phyloP scores from a whole-genome alignment of 2,888 invertebrate genomes.

The Dendrolimus houi region DNA sequence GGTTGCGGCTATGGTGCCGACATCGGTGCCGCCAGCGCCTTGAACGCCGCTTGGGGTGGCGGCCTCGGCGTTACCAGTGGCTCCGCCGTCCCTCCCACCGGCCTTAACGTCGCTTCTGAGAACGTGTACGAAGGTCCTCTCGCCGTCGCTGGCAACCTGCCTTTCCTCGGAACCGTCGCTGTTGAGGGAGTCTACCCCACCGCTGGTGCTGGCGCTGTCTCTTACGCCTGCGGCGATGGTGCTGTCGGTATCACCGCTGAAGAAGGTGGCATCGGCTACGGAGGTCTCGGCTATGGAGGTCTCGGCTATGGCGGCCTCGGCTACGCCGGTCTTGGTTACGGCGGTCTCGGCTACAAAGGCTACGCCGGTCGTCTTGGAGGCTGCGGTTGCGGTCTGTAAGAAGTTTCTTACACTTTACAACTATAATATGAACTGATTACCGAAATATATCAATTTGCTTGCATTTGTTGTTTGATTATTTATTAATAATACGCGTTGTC shows the following conservation, averaged over 20 bases:
- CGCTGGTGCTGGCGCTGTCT: not conserved
- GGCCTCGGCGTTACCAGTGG: not conserved
- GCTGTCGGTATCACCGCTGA: not conserved
- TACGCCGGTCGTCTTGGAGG: not conserved
- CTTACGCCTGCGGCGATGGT: not conserved
- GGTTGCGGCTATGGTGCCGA: constrained; percentile 10
- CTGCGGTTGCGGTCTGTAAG: constrained; percentile 4
- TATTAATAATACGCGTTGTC: no score
- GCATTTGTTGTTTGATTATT: not conserved
- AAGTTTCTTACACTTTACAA: not conserved
- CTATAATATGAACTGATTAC: not conserved
- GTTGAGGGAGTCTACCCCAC: not conserved
- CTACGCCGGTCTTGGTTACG: not conserved
- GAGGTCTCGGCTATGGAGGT: not conserved
- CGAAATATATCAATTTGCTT: not conserved
- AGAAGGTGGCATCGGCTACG: not conserved
- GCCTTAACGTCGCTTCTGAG: not conserved
- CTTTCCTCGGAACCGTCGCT: not conserved
- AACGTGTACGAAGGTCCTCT: not conserved
- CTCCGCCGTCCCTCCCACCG: not conserved
- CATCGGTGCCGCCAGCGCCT: not conserved
- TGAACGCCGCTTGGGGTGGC: not conserved
- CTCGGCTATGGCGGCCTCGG: not conserved
- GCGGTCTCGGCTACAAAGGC: not conserved
- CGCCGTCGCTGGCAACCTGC: not conserved